Evolutionary conservation across 2,113 vertebrate species (phyloP).

Genomic region (Myiozetetes cayanensis): DNA sequence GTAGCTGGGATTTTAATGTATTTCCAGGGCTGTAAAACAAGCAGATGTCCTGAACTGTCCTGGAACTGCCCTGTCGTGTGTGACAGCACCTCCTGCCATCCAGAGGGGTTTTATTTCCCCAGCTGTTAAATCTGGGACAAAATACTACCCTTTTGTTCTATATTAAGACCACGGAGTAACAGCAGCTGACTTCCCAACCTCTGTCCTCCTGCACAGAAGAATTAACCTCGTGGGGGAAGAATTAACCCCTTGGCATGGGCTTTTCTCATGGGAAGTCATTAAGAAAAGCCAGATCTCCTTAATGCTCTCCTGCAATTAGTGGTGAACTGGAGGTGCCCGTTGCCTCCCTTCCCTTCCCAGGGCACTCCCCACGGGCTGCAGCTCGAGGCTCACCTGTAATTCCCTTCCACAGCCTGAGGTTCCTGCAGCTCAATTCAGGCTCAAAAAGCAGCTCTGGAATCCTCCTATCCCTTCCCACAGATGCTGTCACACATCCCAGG

Average conservation of each 20-base stretch:
- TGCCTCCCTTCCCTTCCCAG: not conserved
- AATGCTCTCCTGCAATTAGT: not conserved
- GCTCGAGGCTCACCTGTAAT: not conserved
- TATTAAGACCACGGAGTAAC: not conserved
- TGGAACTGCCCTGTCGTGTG: not conserved
- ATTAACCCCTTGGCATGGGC: not conserved
- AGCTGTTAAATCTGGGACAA: constrained; percentile 12
- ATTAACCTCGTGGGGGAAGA: not conserved
- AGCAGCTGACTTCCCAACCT: constrained; percentile 27
- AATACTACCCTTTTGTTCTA: constrained; percentile 6
- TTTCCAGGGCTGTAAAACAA: not conserved
- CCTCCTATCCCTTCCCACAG: not conserved
- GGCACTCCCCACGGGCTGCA: rapidly evolving
- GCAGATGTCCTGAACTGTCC: not conserved
- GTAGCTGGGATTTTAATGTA: not conserved
- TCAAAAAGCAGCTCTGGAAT: not conserved
- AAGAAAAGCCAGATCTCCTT: not conserved
- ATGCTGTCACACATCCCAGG: not conserved
- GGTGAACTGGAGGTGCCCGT: not conserved
- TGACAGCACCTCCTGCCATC: not conserved
- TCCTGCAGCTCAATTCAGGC: not conserved
- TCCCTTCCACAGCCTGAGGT: not conserved
- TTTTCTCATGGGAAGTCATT: not conserved
- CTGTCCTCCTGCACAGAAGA: not conserved
- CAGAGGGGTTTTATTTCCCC: not conserved